Base-by-base conservation (phyloP, 2,797 vertebrate species). In the Aratinga solstitialis region DNA sequence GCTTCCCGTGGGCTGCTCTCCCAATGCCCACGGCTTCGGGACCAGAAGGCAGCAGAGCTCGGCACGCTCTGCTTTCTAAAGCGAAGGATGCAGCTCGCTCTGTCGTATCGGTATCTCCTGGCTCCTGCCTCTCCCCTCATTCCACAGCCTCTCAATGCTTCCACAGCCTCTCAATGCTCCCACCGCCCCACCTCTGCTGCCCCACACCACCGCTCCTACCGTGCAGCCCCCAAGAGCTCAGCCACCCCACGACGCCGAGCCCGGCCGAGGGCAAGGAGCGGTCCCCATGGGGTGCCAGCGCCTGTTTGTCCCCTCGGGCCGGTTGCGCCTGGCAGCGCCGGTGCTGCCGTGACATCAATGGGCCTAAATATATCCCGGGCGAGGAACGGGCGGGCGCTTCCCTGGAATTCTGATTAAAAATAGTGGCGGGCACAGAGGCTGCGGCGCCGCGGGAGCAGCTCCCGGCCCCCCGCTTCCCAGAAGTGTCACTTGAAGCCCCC, bases 351-450 rank as follows among this genome's bases (percentile, higher is more conserved):
- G 98, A 96, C 96, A 97, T 97, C 97, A 93, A 90, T 17, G 68
- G 56, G 75, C 96, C 96, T 97, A 97, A 97, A 97, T 97, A 97
- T 98, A 97, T 96, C 96, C 88, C 2, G 2, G 84, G 97, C 36
- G 91, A 93, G 94, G 82, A 95, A 97, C 87, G 97, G 98, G 95
- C 21, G 80, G 97, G 98, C 96, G 97, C 97, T 99, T 99, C 98
- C 96, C 92, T 98, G 98, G 98, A 98, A 98, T 98, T 98, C 97
- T 95, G 98, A 98, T 98, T 98, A 99, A 99, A 99, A 99, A 99
- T 99, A 99, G 98, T 98, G 97, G 83, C 2, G 17, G 83, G 59
- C 87, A 36, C 86, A 84, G 90, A 86, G 93, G 89, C 66, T 40
- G 71, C 0, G 7, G 95, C 45, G 10, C 80, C 53, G 5, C 0